A percentile compares a stretch with the other conserved stretches of the same genome.
phyloP scores from a whole-genome alignment of 1,140 invertebrate genomes.

The Reticulitermes speratus region DNA sequence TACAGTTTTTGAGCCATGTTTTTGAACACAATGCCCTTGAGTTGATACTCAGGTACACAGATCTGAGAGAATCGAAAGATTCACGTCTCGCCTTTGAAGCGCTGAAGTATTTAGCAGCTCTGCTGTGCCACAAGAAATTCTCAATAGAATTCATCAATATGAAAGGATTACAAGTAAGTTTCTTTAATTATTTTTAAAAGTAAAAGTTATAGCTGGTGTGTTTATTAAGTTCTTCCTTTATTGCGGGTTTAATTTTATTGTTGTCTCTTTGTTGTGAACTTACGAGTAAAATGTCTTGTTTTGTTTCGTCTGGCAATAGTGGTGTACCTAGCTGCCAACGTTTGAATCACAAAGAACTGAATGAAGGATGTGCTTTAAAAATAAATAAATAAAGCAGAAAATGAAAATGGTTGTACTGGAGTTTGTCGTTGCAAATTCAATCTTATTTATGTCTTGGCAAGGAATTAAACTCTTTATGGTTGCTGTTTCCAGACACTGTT shows the following conservation, averaged over 20 bases:
- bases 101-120: constrained; percentile 85
- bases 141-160: constrained; percentile 90
- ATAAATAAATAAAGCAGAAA: no score
- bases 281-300: no score
- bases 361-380: no score
- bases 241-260: not conserved
- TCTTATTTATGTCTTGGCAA: no score
- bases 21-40: constrained; percentile 90
- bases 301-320: no score
- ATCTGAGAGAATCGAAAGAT: constrained; percentile 83
- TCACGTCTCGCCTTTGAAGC: constrained; percentile 93
- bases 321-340: no score
- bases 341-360: no score
- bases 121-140: constrained; percentile 97
- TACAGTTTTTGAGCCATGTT: constrained; percentile 81
- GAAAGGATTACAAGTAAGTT: constrained; percentile 68
- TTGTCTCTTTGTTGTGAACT: no score
- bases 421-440: no score
- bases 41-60: constrained; percentile 87
- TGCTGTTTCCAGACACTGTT: constrained; percentile 54
- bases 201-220: not conserved
- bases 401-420: no score
- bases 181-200: not conserved
- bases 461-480: not conserved
- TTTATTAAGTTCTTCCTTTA: not conserved